These are phyloP conservation scores for Enteromius afrohamiltoni DNA, from an alignment of 2,797 vertebrate species.

Conservation along the genomic window DNA sequence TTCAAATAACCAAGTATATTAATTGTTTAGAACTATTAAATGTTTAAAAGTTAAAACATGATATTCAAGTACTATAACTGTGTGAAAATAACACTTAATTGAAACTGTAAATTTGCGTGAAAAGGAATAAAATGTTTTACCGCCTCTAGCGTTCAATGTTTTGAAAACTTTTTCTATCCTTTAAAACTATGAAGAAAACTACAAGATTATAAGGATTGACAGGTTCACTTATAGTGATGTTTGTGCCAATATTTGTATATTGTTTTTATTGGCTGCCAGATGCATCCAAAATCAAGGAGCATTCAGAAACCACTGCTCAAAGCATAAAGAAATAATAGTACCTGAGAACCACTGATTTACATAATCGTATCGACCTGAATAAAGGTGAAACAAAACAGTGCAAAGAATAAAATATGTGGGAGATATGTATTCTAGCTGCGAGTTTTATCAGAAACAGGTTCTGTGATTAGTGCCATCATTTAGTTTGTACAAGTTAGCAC, in stretches of 20 bases:
- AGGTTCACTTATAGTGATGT: neutral
- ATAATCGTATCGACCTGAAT: slow-evolving; percentile 42
- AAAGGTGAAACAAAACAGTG: slow-evolving; percentile 29
- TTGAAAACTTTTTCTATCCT: neutral
- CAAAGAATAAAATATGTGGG: neutral
- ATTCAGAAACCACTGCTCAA: neutral
- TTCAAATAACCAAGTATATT: too few relatives aligned
- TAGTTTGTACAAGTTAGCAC: slow-evolving; percentile 26
- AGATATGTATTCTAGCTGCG: neutral
- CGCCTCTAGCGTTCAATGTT: too few relatives aligned
- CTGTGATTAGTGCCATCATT: neutral
- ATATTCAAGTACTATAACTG: too few relatives aligned
- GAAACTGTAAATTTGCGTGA: too few relatives aligned
- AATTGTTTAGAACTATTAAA: too few relatives aligned
- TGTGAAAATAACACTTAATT: too few relatives aligned
- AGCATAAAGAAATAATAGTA: neutral
- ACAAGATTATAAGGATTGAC: neutral
- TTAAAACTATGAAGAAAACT: neutral
- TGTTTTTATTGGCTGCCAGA: neutral
- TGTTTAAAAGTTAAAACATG: too few relatives aligned
- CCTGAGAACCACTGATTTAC: slow-evolving; percentile 1
- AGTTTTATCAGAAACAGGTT: slow-evolving; percentile 11
- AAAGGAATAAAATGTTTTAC: too few relatives aligned
- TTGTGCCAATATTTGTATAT: neutral
- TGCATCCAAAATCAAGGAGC: neutral